Base-by-base conservation (phyloP, 1,140 invertebrate genomes). In the Platyura marginata region DNA sequence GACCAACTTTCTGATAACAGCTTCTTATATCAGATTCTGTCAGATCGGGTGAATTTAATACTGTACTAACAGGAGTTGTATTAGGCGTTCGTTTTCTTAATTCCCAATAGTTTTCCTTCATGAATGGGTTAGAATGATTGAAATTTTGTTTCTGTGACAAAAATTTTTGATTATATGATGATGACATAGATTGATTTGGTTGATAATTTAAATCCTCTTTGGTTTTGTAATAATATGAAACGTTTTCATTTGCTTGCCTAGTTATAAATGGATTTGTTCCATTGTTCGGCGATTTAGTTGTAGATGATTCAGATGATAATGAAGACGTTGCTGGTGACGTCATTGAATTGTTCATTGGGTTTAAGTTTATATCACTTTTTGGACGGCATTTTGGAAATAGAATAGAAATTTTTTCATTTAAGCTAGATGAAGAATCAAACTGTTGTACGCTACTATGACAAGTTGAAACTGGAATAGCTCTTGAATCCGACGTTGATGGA, bases 361-460 rank as follows among this genome's bases (percentile, higher is more conserved):
- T 74, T 61, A 73, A 65, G 59, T 69, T 74, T 50, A 67, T 67
- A 55, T 69, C 65, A 56, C 56, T 57, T 42, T 73, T 68, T 46
- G 79, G 79, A 48, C 80, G 70, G 65, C 80, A 84, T 74, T 83
- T 83, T 48, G 81, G 80, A 66, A 86, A 86, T 47, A 85, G 69
- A 58, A 77, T 72, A 51, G 76, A 80, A 63, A 85, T 82, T 61
- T 79, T 74, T 67, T 81, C 79, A 59, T 72, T 74, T 45, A 54
- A 46, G 11, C 53, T 56, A 16, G 56, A 54, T 50, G 66, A 29
- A 8, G 13, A 67, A 57, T 48, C 58, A 52, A 60, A 52, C 53
- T 62, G 65, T 51, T 65, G 64, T 60, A 56, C 49, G 25, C 25
- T 29, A 29, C 6, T 29, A 8, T 6, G 6, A 29, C 6, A 6